Base-by-base conservation (phyloP, 2,888 invertebrate species). In the Chesias legatella region DNA sequence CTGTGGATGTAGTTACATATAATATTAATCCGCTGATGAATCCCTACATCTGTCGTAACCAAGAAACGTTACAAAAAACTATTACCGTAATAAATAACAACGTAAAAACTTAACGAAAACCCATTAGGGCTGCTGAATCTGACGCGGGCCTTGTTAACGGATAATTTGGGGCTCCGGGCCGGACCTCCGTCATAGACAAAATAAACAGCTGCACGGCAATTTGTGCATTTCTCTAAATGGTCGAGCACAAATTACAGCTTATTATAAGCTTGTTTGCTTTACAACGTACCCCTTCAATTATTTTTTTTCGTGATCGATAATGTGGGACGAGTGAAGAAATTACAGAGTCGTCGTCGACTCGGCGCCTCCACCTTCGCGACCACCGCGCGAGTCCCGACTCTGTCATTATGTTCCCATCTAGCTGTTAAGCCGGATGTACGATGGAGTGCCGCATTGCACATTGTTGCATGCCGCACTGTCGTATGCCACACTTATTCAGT, bases 181-280 rank as follows among this genome's bases (percentile, higher is more conserved):
- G 76, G 88, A 88, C 88, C 88, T 85, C 83, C 86, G 70, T 83
- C 88, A 88, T 88, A 86, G 88, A 86, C 83, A 83, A 86, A 85
- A 86, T 84, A 86, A 86, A 85, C 88, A 86, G 82, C 88, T 86
- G 86, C 86, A 68, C 63, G 60, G 80, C 79, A 84, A 86, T 85
- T 86, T 85, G 83, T 81, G 82, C 85, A 85, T 86, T 86, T 86
- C 86, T 86, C 86, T 86, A 86, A 88, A 86, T 86, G 88, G 82
- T 79, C 82, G 79, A 79, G 73, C 85, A 83, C 86, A 86, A 88
- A 88, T 88, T 88, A 88, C 78, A 88, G 68, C 88, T 88, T 88
- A 88, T 88, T 88, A 86, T 88, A 86, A 86, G 86, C 86, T 86
- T 88, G 88, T 88, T 88, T 88, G 88, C 86, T 86, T 88, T 88